Conservation (phyloP, 92 coral and sea anemone species). For the Galaxea fascicularis region DNA sequence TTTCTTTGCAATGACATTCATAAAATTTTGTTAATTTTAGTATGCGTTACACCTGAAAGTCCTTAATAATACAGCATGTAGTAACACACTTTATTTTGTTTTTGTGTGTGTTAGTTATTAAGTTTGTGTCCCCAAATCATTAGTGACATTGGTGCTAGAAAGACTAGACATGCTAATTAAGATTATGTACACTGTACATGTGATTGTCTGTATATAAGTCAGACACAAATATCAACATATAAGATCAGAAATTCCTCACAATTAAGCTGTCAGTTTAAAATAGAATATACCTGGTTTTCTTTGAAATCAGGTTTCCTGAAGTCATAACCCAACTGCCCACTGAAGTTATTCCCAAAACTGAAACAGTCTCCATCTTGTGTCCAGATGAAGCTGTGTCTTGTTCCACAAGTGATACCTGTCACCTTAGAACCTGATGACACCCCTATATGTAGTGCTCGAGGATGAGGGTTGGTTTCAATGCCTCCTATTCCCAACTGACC, state of each 20-base stretch:
- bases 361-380: conserved; percentile 93
- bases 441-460: conserved; percentile 77
- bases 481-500: conserved; percentile 94
- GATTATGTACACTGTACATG: too few species aligned
- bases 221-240: too few species aligned
- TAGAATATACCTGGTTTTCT: conserved; percentile 86
- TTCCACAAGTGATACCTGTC: conserved; percentile 92
- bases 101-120: too few species aligned
- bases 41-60: too few species aligned
- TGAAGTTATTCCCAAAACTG: conserved; percentile 97
- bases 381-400: conserved; percentile 96
- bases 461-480: conserved; percentile 75
- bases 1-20: too few species aligned
- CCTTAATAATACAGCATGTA: too few species aligned
- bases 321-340: conserved; percentile 97
- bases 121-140: too few species aligned
- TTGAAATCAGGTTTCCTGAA: conserved; percentile 97
- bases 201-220: too few species aligned
- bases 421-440: conserved; percentile 72
- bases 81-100: too few species aligned
- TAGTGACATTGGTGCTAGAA: too few species aligned
- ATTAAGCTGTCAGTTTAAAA: neutral
- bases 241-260: neutral
- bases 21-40: too few species aligned
- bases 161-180: too few species aligned